Percentiles rank a stretch among this genome's conserved stretches.
Conservation (phyloP, 2,797 vertebrate genomes). For the Sebastes elongatus region DNA sequence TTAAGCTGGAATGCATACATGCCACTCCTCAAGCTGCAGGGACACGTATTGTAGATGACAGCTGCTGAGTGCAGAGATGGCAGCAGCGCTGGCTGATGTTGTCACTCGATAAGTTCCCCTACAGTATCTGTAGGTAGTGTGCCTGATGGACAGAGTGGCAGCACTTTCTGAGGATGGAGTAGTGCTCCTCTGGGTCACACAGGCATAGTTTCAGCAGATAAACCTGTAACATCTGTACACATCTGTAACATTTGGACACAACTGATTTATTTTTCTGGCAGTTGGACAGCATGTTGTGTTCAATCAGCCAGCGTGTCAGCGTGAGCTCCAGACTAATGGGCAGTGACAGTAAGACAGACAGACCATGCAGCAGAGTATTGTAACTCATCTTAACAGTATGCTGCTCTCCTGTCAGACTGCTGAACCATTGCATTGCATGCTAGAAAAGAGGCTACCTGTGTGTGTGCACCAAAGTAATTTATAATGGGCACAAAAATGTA, state of each 20-base stretch:
- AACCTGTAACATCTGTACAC: background rate
- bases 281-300: conserved; percentile 86
- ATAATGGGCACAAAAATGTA: conserved; percentile 6
- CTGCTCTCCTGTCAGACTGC: background rate
- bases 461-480: background rate
- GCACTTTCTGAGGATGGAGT: background rate
- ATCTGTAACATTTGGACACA: background rate
- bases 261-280: conserved; percentile 37
- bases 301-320: conserved; percentile 71
- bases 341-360: conserved; percentile 63
- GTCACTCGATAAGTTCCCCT: background rate
- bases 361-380: conserved; percentile 86
- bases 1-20: background rate
- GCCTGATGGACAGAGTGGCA: background rate
- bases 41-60: background rate
- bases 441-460: background rate
- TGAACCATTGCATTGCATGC: background rate
- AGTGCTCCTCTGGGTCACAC: background rate
- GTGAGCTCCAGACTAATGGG: conserved; percentile 83
- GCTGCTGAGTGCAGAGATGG: background rate
- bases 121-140: background rate
- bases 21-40: background rate
- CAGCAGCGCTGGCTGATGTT: background rate
- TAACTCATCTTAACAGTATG: background rate
- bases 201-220: conserved; percentile 58